These are phyloP conservation scores for Bimastos eiseni DNA, from an alignment of 2,888 invertebrate genomes.

Conservation along the genomic window DNA sequence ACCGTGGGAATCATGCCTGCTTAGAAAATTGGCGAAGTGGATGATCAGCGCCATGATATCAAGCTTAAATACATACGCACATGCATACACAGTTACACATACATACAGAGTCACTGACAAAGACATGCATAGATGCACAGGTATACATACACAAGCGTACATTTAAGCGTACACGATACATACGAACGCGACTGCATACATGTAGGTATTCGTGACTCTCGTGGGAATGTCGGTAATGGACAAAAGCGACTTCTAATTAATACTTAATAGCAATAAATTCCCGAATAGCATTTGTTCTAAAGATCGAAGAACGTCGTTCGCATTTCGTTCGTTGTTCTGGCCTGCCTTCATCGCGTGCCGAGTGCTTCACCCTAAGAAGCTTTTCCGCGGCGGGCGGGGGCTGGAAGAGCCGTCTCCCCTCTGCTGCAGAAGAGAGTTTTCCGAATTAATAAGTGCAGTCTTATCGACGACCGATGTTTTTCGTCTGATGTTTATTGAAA, in stretches of 20 bases:
- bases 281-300: background rate
- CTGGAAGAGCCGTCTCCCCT: no score
- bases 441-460: background rate
- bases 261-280: background rate
- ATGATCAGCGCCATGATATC: no score
- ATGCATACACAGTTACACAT: no score
- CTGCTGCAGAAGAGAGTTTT: background rate
- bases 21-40: no score
- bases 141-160: background rate
- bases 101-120: no score
- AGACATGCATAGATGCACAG: no score
- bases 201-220: background rate
- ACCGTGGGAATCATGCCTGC: no score
- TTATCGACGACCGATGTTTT: background rate
- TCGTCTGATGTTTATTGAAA: slow-evolving; percentile 5
- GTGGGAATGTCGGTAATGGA: background rate
- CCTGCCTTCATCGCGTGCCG: background rate
- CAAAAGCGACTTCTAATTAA: slow-evolving; percentile 2
- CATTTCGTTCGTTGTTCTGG: background rate
- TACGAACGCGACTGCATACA: no score
- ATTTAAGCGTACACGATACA: no score
- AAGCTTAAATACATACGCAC: no score
- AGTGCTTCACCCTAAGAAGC: slow-evolving; percentile 6
- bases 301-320: background rate
- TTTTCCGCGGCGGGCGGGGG: background rate